Evolutionary conservation across 2,797 vertebrate species (phyloP), one percentile per base, ranked within the genome.

Genomic region (Calcarius lapponicus): DNA sequence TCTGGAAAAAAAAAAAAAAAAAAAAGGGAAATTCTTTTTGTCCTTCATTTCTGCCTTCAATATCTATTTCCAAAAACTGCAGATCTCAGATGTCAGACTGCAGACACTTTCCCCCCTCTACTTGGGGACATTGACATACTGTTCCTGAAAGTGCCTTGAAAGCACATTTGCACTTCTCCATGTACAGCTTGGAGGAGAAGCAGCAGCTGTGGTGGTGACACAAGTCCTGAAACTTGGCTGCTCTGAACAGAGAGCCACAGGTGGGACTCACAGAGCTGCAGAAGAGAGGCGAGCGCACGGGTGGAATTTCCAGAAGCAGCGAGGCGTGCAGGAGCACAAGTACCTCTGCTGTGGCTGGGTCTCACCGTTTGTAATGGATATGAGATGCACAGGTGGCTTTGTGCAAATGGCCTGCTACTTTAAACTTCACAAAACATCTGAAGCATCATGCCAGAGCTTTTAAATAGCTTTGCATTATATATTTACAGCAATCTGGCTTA

Each of bases 241-340:
- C 50, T 61, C 75, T 60, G 56, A 64, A 84, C 24, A 48, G 17
- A 42, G 73, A 88, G 9, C 62, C 73, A 79, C 86, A 81, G 76
- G 73, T 83, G 80, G 72, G 86, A 65, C 66, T 50, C 90, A 28
- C 18, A 17, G 21, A 84, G 86, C 57, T n/a, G 26, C 61, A 50
- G 47, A 48, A 47, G 70, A 47, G 42, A 62, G 36, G 61, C 16
- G 19, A 73, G 60, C 0, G 0, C 47, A 25, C 0, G 2, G 47
- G 50, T 40, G 79, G 84, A n/a, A 80, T 81, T 94, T 54, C 80
- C 73, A 83, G 50, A 62, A 76, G 80, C 75, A 88, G 74, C 6
- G 0, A 48, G 0, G 8, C 12, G 2, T 31, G 69, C n/a, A 76
- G 60, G 50, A 91, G 50, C 36, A 31, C 65, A 45, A 67, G 75